A percentile compares a stretch with the other conserved stretches of the same genome.
phyloP scores from a whole-genome alignment of 2,113 vertebrate species.

The Vulpes vulpes region DNA sequence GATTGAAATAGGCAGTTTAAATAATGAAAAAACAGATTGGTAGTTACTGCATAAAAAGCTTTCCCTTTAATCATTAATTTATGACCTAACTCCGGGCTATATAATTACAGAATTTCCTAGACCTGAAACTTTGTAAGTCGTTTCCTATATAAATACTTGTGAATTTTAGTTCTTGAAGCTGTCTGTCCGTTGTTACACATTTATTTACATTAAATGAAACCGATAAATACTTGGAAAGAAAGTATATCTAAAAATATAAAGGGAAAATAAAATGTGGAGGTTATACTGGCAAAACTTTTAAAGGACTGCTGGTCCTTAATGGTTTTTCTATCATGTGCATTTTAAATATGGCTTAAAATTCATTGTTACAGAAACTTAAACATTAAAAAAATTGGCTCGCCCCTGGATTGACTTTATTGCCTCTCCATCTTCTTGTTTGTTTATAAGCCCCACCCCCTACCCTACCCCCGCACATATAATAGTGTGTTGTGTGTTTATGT shows the following conservation, averaged over 20 bases:
- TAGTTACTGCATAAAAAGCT: conserved; percentile 47
- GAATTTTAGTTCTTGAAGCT: not conserved
- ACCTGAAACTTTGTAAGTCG: not conserved
- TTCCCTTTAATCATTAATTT: conserved; percentile 41
- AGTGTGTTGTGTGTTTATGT: not conserved
- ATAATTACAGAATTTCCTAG: not conserved
- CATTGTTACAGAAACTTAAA: not conserved
- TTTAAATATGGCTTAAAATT: conserved; percentile 20
- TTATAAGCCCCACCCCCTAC: not conserved
- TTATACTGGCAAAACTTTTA: not conserved
- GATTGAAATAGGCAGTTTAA: conserved; percentile 57
- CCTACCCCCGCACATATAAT: not conserved
- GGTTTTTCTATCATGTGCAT: not conserved
- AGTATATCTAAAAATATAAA: not conserved
- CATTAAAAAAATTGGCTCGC: not conserved
- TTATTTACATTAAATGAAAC: not conserved
- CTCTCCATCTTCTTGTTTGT: not conserved
- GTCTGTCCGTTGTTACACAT: not conserved
- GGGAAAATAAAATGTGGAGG: not conserved
- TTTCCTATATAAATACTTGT: not conserved
- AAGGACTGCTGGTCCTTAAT: not conserved
- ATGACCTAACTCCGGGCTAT: not conserved
- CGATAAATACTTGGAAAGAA: not conserved
- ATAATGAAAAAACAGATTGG: conserved; percentile 43
- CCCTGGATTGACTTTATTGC: not conserved